Evolutionary conservation across 2,888 invertebrate genomes (phyloP), one percentile per base, ranked within the genome.

Genomic region (Himalopsyche anomala): DNA sequence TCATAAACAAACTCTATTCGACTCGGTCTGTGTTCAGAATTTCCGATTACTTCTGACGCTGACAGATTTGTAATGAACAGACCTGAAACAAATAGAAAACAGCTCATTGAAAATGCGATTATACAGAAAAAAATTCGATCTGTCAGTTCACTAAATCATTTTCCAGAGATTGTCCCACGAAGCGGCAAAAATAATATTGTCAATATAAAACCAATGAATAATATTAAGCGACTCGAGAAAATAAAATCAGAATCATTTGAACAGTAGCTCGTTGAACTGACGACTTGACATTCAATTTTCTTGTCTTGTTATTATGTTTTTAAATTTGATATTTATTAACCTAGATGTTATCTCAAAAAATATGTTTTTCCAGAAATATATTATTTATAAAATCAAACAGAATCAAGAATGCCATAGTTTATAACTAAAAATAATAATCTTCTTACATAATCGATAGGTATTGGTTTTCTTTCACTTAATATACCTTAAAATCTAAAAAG

Each of bases 11-110:
- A 62, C 62, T 62, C 19, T 8, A 19, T 19, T 62, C 28, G 62
- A 19, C 62, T 62, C 11, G n/a, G 62, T 62, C 28, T 62, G n/a
- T 28, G 62, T 9, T 62, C 28, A n/a, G 62, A 62, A 28, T 62
- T 28, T 8, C 3, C 62, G 62, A 62, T 62, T 62, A 11, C 62
- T 28, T 62, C 62, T 19, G 62, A 62, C 62, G 62, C 62, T 62
- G 62, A 62, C 62, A 62, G n/a, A 28, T 62, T 62, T 19, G 19
- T 62, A 62, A 62, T 62, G 28, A 62, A 62, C 6, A 62, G 19
- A 62, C 19, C 62, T 62, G 62, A 62, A 62, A 62, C 62, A 62
- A 62, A 62, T 28, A 62, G 62, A 62, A 62, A 62, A 62, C 51
- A 28, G 62, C 62, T 62, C 62, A 62, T 62, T 62, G 62, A 62